Evolutionary conservation across 2,888 invertebrate species (phyloP), one percentile per base, ranked within the genome.

Genomic region (Ophonus ardosiacus): DNA sequence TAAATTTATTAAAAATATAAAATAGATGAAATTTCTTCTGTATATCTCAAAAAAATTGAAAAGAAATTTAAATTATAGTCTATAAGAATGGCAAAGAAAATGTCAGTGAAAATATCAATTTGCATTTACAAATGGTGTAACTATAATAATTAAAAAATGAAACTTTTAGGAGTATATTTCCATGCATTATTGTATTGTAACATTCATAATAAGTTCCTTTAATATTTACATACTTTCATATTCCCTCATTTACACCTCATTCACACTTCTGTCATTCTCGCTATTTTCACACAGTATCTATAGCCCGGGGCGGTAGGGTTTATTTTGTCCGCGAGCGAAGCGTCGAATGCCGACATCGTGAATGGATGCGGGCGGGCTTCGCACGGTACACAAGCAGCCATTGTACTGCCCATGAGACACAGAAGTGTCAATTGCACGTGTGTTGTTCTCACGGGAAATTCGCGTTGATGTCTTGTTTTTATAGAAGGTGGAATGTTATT

Each of bases 341-440:
- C 63, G 63, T 21, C 24, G 24, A 8, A 8, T 24, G 24, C 63
- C 13, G 63, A 18, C 18, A 63, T 63, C 21, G 63, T 21, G 21
- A 18, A 13, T 21, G 21, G 63, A 21, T 63, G 63, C 63, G 63
- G 63, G 63, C 63, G 63, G 63, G 21, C 63, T 18, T 18, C 63
- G 63, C 21, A 63, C 63, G 21, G 24, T 63, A 21, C 21, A 63
- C 63, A 63, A 63, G 21, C 63, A 63, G 18, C 63, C 63, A 63
- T 63, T 63, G 63, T 63, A 21, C 18, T 59, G 59, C 63, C 21
- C 63, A 18, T 59, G 59, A 56, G 56, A 56, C 6, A 8, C 59
- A 8, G 59, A 63, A 21, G 63, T 63, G 63, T 63, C 63, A 63
- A 63, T 63, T 63, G 63, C 63, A 63, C 63, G 63, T 63, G 63